Conservation (phyloP, 2,113 vertebrate genomes). For the Pollachius pollachius region DNA sequence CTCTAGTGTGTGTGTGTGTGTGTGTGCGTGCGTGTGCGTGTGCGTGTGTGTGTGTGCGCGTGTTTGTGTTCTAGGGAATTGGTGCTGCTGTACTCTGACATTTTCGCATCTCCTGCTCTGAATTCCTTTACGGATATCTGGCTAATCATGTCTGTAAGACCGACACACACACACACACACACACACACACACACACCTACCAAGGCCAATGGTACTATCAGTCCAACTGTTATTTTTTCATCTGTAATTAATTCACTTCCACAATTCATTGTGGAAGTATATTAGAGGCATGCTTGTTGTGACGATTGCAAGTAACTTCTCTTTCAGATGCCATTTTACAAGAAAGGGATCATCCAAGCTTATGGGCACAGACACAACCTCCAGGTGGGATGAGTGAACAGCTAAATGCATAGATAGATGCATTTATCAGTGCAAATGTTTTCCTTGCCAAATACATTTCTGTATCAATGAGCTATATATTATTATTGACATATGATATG, state of each 20-base stretch:
- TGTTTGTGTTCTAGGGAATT: conserved; percentile 70
- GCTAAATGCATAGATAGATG: not conserved
- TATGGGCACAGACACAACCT: conserved; percentile 72
- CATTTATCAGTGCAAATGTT: not conserved
- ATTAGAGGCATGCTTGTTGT: too few relatives aligned
- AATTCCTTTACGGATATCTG: conserved; percentile 78
- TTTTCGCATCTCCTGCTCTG: conserved; percentile 80
- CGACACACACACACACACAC: not conserved
- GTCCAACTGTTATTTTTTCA: conserved; percentile 2
- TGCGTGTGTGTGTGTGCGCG: conserved; percentile 5
- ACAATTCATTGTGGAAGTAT: too few relatives aligned
- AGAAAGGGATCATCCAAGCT: conserved; percentile 76
- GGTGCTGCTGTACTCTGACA: conserved; percentile 73
- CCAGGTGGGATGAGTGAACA: conserved; percentile 70
- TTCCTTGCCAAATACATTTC: not conserved
- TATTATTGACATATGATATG: not conserved
- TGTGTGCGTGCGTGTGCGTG: not conserved
- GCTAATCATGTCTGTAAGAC: conserved; percentile 84
- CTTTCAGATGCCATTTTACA: conserved; percentile 77
- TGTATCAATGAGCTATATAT: not conserved
- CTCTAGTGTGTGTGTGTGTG: conserved; percentile 3
- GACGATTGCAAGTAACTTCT: not conserved
- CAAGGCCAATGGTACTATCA: too few relatives aligned
- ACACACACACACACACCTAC: not conserved
- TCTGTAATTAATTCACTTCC: too few relatives aligned